Conservation (phyloP, 2,888 invertebrate genomes). For the Drosophila cracens region DNA sequence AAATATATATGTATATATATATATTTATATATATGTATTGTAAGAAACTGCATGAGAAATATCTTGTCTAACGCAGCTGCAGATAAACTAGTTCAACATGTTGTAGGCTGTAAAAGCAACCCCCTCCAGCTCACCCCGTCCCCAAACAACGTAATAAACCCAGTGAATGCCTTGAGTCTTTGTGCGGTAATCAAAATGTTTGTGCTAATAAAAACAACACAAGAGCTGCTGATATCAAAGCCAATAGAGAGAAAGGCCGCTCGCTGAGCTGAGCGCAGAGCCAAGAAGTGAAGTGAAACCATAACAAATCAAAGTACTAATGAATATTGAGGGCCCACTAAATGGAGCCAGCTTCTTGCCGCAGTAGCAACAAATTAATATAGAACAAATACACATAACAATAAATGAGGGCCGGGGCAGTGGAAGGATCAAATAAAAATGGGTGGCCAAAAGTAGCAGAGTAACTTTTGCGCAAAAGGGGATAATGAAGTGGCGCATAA, state of each 20-base stretch:
- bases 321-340: conserved; percentile 79
- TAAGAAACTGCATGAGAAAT: conserved; percentile 29
- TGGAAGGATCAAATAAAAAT: conserved; percentile 4
- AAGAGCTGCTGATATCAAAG: conserved; percentile 61
- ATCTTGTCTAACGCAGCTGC: conserved; percentile 61
- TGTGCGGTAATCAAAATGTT: conserved; percentile 71
- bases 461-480: conserved; percentile 49
- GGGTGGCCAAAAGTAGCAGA: conserved; percentile 36
- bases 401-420: conserved; percentile 55
- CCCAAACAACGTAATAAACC: background rate
- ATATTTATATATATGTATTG: conserved; percentile 15
- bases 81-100: conserved; percentile 76
- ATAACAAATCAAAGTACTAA: conserved; percentile 79
- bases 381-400: conserved; percentile 77
- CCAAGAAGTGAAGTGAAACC: conserved; percentile 63
- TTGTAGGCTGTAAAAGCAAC: conserved; percentile 47
- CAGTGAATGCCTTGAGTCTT: conserved; percentile 7
- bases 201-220: conserved; percentile 75
- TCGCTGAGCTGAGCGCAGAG: conserved; percentile 14
- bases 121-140: background rate
- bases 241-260: background rate
- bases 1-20: conserved; percentile 12
- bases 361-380: conserved; percentile 75
- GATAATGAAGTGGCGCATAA: conserved; percentile 70
- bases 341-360: conserved; percentile 43